A percentile compares a stretch with the other conserved stretches of the same genome.
Conservation (phyloP, 53 echinoderm and acorn worm species). For the Holothuria scabra region DNA sequence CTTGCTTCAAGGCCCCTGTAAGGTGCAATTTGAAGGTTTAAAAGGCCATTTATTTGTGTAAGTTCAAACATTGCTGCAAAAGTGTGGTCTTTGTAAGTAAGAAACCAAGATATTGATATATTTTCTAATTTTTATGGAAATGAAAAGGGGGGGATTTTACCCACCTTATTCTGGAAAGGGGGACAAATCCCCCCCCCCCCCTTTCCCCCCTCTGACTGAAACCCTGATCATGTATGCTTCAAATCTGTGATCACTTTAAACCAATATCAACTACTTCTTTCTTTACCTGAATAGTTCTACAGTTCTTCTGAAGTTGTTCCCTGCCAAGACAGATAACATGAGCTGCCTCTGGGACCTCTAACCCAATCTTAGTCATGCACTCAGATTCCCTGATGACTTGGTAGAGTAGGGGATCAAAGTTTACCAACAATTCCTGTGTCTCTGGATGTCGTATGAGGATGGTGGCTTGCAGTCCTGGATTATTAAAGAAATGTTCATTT, state of each 20-base stretch:
- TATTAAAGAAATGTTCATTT: neutral
- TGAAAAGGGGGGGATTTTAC: no score
- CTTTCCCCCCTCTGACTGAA: neutral
- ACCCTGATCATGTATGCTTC: neutral
- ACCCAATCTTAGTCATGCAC: constrained; percentile 89
- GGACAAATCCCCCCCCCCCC: no score
- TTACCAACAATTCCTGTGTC: constrained; percentile 83
- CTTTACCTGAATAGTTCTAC: constrained; percentile 75
- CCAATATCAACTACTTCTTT: no score
- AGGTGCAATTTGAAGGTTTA: no score
- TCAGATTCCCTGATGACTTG: constrained; percentile 92
- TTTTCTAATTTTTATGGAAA: no score
- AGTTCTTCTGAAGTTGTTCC: constrained; percentile 87
- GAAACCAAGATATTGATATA: no score
- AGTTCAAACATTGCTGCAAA: no score
- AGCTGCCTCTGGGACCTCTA: constrained; percentile 91
- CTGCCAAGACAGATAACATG: constrained; percentile 82
- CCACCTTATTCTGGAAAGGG: no score
- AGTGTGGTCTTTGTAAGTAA: no score
- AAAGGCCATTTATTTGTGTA: no score
- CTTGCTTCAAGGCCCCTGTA: no score
- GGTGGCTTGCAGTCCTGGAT: constrained; percentile 82
- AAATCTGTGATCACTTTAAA: no score
- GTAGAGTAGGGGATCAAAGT: constrained; percentile 92
- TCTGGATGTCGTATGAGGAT: constrained; percentile 91